These are phyloP conservation scores for Perca schrenkii DNA, from an alignment of 2,113 vertebrate species.

Conservation along the genomic window DNA sequence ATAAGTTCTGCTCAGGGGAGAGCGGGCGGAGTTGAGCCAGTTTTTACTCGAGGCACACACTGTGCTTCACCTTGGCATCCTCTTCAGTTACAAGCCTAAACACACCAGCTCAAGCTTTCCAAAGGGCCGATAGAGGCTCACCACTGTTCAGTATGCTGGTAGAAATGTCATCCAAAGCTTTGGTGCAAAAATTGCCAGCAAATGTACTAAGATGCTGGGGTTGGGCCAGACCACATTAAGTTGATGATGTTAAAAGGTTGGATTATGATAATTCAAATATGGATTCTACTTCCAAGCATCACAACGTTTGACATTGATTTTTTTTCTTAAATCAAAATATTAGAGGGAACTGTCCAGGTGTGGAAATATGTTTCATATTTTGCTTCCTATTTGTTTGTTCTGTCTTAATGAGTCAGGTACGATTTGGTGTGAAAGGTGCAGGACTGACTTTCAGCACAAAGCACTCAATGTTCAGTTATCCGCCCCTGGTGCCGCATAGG, in stretches of 20 bases:
- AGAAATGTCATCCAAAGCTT: conserved; percentile 23
- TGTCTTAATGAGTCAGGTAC: too few species aligned
- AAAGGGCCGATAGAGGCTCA: neutral
- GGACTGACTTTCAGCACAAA: too few species aligned
- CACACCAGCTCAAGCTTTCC: neutral
- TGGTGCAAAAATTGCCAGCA: neutral
- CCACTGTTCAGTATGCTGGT: neutral
- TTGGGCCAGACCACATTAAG: neutral
- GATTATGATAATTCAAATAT: neutral
- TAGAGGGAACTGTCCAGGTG: neutral
- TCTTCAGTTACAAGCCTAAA: neutral
- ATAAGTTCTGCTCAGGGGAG: too few species aligned
- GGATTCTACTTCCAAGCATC: neutral
- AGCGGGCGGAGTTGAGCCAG: too few species aligned
- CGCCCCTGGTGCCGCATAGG: too few species aligned
- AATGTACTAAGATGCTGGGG: neutral
- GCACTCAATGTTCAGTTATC: too few species aligned
- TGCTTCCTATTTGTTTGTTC: too few species aligned
- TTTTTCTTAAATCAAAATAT: conserved; percentile 25
- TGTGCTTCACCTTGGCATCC: too few species aligned
- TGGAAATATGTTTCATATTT: too few species aligned
- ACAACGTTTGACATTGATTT: conserved; percentile 13
- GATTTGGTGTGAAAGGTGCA: too few species aligned
- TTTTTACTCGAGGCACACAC: too few species aligned
- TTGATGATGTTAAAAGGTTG: neutral